Conservation (phyloP, 2,888 invertebrate genomes). For the Lottia gigantea region DNA sequence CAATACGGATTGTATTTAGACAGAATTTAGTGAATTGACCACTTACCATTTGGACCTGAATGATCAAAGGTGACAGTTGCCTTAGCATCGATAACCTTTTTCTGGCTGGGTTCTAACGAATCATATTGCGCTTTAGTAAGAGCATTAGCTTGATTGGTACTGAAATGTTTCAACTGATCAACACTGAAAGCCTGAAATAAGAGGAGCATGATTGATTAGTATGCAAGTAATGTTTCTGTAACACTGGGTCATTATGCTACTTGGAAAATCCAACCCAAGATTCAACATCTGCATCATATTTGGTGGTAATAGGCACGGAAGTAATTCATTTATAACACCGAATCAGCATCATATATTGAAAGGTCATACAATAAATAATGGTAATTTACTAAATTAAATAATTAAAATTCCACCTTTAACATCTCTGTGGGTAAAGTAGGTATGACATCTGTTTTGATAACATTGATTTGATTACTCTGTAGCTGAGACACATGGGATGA, state of each 20-base stretch:
- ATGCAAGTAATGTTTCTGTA: no score
- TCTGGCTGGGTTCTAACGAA: conserved; percentile 23
- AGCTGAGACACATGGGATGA: conserved; percentile 28
- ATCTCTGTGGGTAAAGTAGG: conserved; percentile 21
- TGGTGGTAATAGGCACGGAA: no score
- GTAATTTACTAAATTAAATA: no score
- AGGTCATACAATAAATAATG: no score
- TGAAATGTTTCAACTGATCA: conserved; percentile 26
- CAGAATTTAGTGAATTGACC: no score
- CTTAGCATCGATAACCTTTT: conserved; percentile 21
- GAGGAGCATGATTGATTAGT: not conserved
- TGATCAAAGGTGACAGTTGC: conserved; percentile 21
- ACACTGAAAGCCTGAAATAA: conserved; percentile 26
- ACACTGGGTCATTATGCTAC: no score
- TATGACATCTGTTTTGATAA: conserved; percentile 30
- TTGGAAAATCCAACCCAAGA: no score
- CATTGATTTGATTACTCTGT: conserved; percentile 28
- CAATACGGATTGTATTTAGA: no score
- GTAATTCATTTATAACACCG: no score
- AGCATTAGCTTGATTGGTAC: conserved; percentile 34
- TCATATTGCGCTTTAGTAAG: conserved; percentile 30
- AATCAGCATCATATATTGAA: no score
- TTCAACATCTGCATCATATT: no score
- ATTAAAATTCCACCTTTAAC: conserved; percentile 1
- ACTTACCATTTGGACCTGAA: no score